Evolutionary conservation across 2,797 vertebrate species (phyloP), one percentile per base, ranked within the genome.

Genomic region (Kryptolebias ocellatus): DNA sequence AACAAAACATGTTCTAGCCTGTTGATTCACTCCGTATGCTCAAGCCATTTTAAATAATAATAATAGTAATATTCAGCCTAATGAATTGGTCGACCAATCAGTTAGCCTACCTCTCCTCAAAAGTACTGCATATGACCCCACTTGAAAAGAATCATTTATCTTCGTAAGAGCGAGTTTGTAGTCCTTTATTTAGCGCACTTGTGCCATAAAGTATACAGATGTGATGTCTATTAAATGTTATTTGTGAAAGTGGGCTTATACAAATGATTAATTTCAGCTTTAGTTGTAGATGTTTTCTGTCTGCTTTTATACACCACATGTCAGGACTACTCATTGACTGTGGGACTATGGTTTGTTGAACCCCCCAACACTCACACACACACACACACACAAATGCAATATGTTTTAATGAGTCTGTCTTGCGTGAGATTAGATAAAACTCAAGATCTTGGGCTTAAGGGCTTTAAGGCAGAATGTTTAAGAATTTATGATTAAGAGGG

Each of bases 321-420:
- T 49, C 47, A 29, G 0, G 27, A 44, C 46, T 18, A 12, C 28
- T 60, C 46, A 53, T 46, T 5, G 28, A 55, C 60, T 72, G 6
- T 39, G 50, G 42, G 53, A 42, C 44, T 68, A 0, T 39, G 51
- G 39, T 62, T 67, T 67, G 62, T 62, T 74, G 69, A 78, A 52
- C 53, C 28, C 66, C 29, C 49, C 11, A 11, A 2, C 39, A 3
- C 34, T 9, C 34, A 34, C 34, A 4, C 34, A 4, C 34, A 34
- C 31, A 42, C 63, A 70, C 69, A 57, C 54, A 74, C 67, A 61
- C 37, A 80, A 67, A 53, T 14, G 8, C 51, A 74, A 70, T 65
- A 70, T 67, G 47, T 71, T 77, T 80, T 72, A 83, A 79, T 83
- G 78, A 77, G 72, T 62, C 50, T 54, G 37, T 52, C 24, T 39